Conservation (phyloP, 2,113 vertebrate genomes). For the Prinia subflava region DNA sequence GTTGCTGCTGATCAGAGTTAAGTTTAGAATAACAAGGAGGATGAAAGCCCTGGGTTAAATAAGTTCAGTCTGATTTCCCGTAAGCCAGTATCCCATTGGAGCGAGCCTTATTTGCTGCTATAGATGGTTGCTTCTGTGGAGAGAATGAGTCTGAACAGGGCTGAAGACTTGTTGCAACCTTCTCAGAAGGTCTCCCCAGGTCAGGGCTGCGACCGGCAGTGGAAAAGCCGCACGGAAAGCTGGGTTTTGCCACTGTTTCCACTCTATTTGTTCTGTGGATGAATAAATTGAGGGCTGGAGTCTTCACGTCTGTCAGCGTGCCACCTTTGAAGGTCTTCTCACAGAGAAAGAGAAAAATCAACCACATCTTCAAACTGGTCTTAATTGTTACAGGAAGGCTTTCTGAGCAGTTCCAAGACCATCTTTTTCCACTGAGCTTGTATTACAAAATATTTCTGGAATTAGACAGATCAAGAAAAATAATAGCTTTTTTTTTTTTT, state of each 20-base stretch:
- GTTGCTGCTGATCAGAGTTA: not conserved
- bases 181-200: conserved; percentile 25
- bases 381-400: conserved; percentile 48
- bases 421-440: conserved; percentile 36
- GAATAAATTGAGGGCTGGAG: conserved; percentile 31
- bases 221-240: not conserved
- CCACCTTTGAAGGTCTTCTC: conserved; percentile 40
- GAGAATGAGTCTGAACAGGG: not conserved
- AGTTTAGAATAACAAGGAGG: not conserved
- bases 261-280: conserved; percentile 25
- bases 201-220: not conserved
- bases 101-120: not conserved
- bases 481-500: not conserved
- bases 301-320: not conserved
- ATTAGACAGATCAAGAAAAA: conserved; percentile 10
- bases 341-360: not conserved
- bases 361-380: conserved; percentile 32
- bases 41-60: not conserved
- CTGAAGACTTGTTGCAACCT: not conserved
- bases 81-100: not conserved
- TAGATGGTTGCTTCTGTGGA: not conserved
- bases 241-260: conserved; percentile 25
- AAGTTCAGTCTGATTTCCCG: not conserved
- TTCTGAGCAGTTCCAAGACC: not conserved
- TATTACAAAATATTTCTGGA: conserved; percentile 36